phyloP scores from a whole-genome alignment of 1,140 invertebrate species.

The Zaprionus taronus region DNA sequence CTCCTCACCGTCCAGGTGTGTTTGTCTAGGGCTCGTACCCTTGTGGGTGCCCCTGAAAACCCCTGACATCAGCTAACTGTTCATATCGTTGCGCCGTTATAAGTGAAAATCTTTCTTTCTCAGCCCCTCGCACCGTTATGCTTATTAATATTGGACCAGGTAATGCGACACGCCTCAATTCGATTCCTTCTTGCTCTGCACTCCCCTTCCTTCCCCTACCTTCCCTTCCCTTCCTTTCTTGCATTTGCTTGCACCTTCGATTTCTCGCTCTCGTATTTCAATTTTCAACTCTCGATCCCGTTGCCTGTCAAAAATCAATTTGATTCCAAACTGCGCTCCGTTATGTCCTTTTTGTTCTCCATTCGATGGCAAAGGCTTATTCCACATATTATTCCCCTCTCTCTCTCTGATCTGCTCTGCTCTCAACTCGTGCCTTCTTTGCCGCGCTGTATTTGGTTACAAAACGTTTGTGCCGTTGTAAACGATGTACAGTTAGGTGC shows the following conservation, averaged over 20 bases:
- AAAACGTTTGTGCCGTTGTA: constrained; percentile 17
- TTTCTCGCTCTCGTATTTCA: constrained; percentile 58
- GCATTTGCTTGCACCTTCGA: constrained; percentile 58
- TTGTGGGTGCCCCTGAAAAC: constrained; percentile 61
- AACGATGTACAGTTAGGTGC: constrained; percentile 35
- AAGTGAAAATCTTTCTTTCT: constrained; percentile 62
- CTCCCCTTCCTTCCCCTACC: neutral
- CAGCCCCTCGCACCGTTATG: constrained; percentile 61
- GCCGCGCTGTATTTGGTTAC: constrained; percentile 56
- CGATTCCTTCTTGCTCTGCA: neutral
- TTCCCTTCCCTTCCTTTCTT: neutral
- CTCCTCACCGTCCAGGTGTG: constrained; percentile 48
- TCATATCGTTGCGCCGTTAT: constrained; percentile 51
- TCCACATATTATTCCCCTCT: constrained; percentile 18
- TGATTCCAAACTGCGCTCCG: constrained; percentile 32
- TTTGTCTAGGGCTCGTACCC: constrained; percentile 54
- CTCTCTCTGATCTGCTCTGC: neutral
- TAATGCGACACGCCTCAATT: constrained; percentile 70
- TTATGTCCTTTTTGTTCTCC: constrained; percentile 38
- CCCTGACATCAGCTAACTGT: constrained; percentile 29
- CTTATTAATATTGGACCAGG: constrained; percentile 69
- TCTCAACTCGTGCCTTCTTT: constrained; percentile 32
- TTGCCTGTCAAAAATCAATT: constrained; percentile 65
- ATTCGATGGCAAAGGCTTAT: constrained; percentile 47
- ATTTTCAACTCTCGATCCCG: constrained; percentile 44